These are phyloP conservation scores for Hirudinaria manillensis DNA, from an alignment of 2,888 invertebrate genomes.

Conservation along the genomic window DNA sequence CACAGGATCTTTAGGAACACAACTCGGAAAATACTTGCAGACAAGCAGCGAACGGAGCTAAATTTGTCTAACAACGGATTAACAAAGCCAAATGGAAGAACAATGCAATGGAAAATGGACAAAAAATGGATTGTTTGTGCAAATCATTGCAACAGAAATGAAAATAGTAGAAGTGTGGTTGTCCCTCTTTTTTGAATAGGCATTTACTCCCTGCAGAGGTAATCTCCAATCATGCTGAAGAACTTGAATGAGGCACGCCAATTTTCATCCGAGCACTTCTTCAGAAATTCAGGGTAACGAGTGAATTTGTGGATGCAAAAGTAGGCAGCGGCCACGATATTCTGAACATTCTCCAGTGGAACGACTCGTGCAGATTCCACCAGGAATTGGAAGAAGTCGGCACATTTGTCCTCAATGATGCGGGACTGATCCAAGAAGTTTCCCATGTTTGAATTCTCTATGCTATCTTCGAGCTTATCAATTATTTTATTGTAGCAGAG, in stretches of 20 bases:
- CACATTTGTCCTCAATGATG: not conserved
- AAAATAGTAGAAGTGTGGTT: too few species aligned
- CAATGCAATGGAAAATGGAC: too few species aligned
- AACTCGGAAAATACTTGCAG: too few species aligned
- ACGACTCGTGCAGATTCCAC: not conserved
- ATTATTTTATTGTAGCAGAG: conserved; percentile 16
- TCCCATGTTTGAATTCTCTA: not conserved
- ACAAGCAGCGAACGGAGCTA: too few species aligned
- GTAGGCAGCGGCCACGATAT: conserved; percentile 5
- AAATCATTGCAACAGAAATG: too few species aligned
- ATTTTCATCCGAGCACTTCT: not conserved
- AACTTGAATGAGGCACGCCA: conserved; percentile 15
- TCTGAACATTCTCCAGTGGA: conserved; percentile 12
- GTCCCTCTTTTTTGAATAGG: too few species aligned
- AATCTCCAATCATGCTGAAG: conserved; percentile 14
- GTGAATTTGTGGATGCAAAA: conserved; percentile 12
- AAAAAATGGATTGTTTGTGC: too few species aligned
- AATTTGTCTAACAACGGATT: too few species aligned
- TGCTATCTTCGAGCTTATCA: not conserved
- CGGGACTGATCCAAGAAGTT: not conserved
- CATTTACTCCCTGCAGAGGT: not conserved
- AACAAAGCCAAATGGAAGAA: too few species aligned
- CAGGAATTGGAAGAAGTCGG: conserved; percentile 10
- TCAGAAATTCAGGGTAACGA: not conserved
- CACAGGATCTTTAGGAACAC: too few species aligned